Evolutionary conservation across 2,888 invertebrate genomes (phyloP), one percentile per base, ranked within the genome.

Genomic region (Machimus atricapillus): DNA sequence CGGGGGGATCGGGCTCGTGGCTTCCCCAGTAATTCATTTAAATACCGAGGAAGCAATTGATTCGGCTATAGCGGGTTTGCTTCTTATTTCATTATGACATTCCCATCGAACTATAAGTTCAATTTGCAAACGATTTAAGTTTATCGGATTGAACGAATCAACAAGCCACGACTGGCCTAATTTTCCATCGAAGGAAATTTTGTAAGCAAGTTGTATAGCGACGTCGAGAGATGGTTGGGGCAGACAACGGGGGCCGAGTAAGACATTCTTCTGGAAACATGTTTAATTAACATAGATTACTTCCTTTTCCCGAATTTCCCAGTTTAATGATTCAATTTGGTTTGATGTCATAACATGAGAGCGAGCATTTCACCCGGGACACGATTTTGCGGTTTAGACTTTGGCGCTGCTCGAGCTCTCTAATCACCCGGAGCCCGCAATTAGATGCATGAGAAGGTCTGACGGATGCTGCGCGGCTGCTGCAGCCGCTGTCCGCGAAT

Each of bases 281-380:
- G 85, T 87, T 87, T 88, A 88, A 88, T 88, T 88, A 88, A 87
- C 88, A 88, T 88, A 87, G 88, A 79, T 85, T 88, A 66, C 86
- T 86, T 88, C 87, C 74, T 87, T 77, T 87, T 81, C 81, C 74
- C 74, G 82, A 87, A 87, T 87, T 87, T 88, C 52, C 87, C 87
- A 86, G 86, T 88, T 88, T 88, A 88, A 88, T 87, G 88, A 88
- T 83, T 88, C 87, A 88, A 88, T 88, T 88, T 88, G 83, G 52
- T 52, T 86, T 86, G 87, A 88, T 88, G 88, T 88, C 87, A 88
- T 88, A 88, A 87, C 88, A 88, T 83, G 58, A 79, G 46, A 52
- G 34, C 73, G 58, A 76, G 83, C 87, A 85, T 88, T 87, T 88
- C 88, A 88, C 87, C 74, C 14, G n/a, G 37, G 66, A 85, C 88